Evolutionary conservation across 2,888 invertebrate genomes (phyloP).

Genomic region (Agrotis ipsilon): DNA sequence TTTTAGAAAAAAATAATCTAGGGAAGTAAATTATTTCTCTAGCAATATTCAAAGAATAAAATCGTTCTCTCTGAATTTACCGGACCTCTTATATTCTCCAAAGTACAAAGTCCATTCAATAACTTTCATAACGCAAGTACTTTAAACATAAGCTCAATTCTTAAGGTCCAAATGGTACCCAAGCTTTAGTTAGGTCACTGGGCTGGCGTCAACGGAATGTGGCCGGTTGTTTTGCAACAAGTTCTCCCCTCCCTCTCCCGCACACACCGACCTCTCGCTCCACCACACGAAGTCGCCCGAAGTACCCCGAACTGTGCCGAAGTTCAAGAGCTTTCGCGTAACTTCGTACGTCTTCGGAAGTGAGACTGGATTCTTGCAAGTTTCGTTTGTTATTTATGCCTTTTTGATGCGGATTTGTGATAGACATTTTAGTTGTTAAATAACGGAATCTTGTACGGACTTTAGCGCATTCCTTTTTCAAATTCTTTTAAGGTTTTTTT

Average conservation of each 20-base stretch:
- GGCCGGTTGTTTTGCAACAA: slow-evolving; percentile 88
- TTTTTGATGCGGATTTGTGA: slow-evolving; percentile 61
- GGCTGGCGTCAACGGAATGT: slow-evolving; percentile 86
- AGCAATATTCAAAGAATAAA: too few relatives aligned
- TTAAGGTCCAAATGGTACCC: slow-evolving; percentile 58
- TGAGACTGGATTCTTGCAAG: slow-evolving; percentile 77
- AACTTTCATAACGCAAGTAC: slow-evolving; percentile 16
- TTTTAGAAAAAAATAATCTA: background rate
- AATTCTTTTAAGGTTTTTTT: slow-evolving; percentile 21
- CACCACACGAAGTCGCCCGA: slow-evolving; percentile 70
- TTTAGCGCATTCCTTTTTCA: slow-evolving; percentile 40
- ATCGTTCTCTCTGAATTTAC: background rate
- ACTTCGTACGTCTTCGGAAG: slow-evolving; percentile 78
- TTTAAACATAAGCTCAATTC: slow-evolving; percentile 40
- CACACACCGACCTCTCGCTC: slow-evolving; percentile 65
- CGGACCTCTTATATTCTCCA: background rate
- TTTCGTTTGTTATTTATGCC: slow-evolving; percentile 69
- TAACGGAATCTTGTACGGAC: slow-evolving; percentile 54
- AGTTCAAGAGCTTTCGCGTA: slow-evolving; percentile 69
- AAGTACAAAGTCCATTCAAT: background rate
- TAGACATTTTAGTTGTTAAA: slow-evolving; percentile 57
- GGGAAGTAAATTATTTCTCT: too few relatives aligned
- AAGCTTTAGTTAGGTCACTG: slow-evolving; percentile 89
- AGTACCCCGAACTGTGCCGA: slow-evolving; percentile 66
- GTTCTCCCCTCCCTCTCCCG: slow-evolving; percentile 79